Evolutionary conservation across 2,113 vertebrate species (phyloP).

Genomic region (Phalacrocorax brasilianus): DNA sequence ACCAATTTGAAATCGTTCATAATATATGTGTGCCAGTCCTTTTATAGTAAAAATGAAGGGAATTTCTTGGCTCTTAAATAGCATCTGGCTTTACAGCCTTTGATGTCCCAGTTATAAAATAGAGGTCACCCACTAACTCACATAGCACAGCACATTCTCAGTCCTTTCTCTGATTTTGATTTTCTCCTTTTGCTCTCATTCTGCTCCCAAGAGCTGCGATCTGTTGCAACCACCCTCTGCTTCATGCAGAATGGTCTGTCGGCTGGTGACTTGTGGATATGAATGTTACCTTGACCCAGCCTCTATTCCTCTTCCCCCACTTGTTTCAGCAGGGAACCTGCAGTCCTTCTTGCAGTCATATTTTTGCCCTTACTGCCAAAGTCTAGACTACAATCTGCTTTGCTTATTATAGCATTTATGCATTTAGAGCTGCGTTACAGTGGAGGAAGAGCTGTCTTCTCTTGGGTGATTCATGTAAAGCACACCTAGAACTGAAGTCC

Average conservation of each 20-base stretch:
- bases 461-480: background rate
- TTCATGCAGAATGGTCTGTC: background rate
- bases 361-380: background rate
- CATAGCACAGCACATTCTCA: background rate
- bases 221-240: background rate
- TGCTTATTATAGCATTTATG: background rate
- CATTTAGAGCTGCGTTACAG: background rate
- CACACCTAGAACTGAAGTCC: background rate
- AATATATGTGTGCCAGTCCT: background rate
- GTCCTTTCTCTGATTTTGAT: background rate
- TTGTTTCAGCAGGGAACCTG: background rate
- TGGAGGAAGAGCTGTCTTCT: background rate
- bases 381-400: background rate
- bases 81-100: background rate
- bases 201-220: background rate
- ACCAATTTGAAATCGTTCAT: background rate
- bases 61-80: background rate
- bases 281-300: background rate
- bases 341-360: background rate
- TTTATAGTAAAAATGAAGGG: conserved; percentile 32
- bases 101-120: background rate
- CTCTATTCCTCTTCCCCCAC: rapidly evolving
- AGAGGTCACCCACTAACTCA: background rate
- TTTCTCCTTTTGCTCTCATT: background rate
- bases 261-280: rapidly evolving